phyloP scores from a whole-genome alignment of 2,113 vertebrate genomes.

The Rhinoderma darwinii region DNA sequence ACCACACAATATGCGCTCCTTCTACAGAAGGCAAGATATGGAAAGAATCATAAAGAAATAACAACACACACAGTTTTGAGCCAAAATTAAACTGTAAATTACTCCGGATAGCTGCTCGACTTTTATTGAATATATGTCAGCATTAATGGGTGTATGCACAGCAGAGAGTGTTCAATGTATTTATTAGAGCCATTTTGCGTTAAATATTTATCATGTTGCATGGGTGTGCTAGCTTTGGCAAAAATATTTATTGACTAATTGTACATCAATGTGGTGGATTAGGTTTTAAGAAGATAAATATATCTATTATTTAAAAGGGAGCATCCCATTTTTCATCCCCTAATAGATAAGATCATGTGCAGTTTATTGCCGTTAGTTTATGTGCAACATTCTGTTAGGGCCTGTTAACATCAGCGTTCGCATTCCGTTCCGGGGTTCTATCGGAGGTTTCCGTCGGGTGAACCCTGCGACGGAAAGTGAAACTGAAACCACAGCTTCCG shows the following conservation, averaged over 20 bases:
- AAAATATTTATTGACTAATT: constrained; percentile 41
- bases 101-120: not conserved
- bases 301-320: constrained; percentile 26
- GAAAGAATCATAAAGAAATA: constrained; percentile 8
- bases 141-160: constrained; percentile 18
- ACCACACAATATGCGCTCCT: constrained; percentile 43
- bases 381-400: not conserved
- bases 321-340: not conserved
- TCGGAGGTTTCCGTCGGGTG: too few relatives aligned
- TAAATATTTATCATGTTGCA: constrained; percentile 39
- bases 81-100: constrained; percentile 50
- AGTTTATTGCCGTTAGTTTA: not conserved
- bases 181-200: constrained; percentile 37
- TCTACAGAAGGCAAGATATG: constrained; percentile 12
- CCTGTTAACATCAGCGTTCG: too few relatives aligned
- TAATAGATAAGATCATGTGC: not conserved
- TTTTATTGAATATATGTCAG: constrained; percentile 54
- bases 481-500: too few relatives aligned
- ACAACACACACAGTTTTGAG: constrained; percentile 1
- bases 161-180: constrained; percentile 38
- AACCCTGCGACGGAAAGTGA: too few relatives aligned
- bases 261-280: not conserved
- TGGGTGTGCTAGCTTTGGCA: constrained; percentile 12
- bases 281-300: not conserved
- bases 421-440: too few relatives aligned